Evolutionary conservation across 2,113 vertebrate species (phyloP).

Genomic region (Nannobrachium achirus): DNA sequence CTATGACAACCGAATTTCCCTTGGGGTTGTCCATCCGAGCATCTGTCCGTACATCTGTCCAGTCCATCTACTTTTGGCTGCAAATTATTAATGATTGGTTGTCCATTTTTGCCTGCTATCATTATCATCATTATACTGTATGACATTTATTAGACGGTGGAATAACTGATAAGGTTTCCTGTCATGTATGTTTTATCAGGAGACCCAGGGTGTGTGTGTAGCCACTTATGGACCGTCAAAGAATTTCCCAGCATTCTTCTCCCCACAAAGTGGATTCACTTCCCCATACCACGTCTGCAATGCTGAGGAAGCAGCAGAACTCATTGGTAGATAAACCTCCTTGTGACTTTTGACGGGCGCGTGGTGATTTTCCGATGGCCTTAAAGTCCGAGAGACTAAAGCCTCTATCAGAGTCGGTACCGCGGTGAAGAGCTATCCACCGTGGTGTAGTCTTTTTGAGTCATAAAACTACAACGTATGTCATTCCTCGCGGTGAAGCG

Average conservation of each 20-base stretch:
- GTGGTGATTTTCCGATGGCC: too few relatives aligned
- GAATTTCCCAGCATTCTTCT: slow-evolving; percentile 90
- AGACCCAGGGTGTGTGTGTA: slow-evolving; percentile 91
- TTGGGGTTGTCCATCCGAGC: neutral
- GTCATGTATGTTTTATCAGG: slow-evolving; percentile 69
- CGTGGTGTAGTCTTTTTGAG: too few relatives aligned
- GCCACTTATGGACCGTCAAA: slow-evolving; percentile 84
- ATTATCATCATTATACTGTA: neutral
- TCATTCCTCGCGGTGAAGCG: too few relatives aligned
- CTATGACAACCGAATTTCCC: neutral
- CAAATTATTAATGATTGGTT: too few relatives aligned
- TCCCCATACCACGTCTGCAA: slow-evolving; percentile 81
- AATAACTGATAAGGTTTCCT: neutral
- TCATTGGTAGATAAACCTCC: slow-evolving; percentile 80
- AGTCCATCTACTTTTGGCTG: too few relatives aligned
- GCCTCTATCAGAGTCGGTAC: too few relatives aligned
- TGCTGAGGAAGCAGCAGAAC: slow-evolving; percentile 84
- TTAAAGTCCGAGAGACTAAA: too few relatives aligned
- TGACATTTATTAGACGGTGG: neutral
- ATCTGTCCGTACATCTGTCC: neutral
- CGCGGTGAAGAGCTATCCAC: too few relatives aligned
- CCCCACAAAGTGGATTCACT: slow-evolving; percentile 82
- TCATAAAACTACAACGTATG: too few relatives aligned
- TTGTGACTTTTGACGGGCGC: neutral
- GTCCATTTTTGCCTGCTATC: neutral